Base-by-base conservation (phyloP, 2,113 vertebrate genomes). In the Phoenicopterus ruber region DNA sequence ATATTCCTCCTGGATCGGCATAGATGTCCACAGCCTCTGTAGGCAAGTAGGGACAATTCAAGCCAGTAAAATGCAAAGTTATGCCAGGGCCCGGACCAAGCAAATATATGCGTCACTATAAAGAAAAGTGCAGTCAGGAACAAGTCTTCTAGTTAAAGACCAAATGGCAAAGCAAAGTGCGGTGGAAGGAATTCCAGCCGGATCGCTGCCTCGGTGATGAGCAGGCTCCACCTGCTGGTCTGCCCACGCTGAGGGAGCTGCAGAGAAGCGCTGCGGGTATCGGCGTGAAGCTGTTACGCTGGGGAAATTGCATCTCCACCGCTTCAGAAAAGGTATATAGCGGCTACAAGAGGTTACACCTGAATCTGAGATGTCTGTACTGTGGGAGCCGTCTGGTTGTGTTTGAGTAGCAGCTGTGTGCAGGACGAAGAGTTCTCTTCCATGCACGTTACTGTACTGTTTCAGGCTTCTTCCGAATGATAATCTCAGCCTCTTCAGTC, bases 401-500 rank as follows among this genome's bases (percentile, higher is more conserved):
- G 24, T 34, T 34, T 14, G 31, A 20, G 11, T 2, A 0, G 20
- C 2, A n/a, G 7, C 47, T 7, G 6, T 7, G 11, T 6, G 36
- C 46, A 20, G 42, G 13, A 25, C 3, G 26, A 36, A 17, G 49
- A 24, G 13, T 11, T 93, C 54, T 72, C 49, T 22, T 19, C 69
- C 46, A 2, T 2, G 29, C 32, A 7, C 15, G 0, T 2, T 8
- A 10, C 47, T 18, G 1, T 16, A 1, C 5, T 9, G 38, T 19
- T 62, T 25, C 5, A 36, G n/a, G 16, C 21, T 59, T 42, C n/a
- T 57, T 49, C 49, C 2, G 8, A 63, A 29, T 59, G 14, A n/a
- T 0, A 13, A 19, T 25, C 49, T 42, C 5, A 17, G 38, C 16
- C 50, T 63, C 47, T 58, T 70, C 59, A 15, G 0, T 17, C 46